A percentile compares a stretch with the other conserved stretches of the same genome.
These are phyloP conservation scores for Ciona savignyi DNA, from an alignment of 23 tunicate genomes.

Conservation along the genomic window DNA sequence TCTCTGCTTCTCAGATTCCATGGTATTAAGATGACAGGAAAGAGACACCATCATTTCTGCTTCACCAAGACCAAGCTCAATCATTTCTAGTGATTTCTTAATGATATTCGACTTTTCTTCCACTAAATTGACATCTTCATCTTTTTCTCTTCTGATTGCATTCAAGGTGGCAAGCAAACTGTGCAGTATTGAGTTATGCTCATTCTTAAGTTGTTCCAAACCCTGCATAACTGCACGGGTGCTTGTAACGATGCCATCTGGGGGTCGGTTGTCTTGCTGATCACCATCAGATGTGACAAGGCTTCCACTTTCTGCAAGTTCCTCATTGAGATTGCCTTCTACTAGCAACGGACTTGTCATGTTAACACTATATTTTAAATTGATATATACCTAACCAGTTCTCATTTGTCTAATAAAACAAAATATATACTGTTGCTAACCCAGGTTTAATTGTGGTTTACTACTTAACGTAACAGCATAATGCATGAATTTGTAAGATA, in stretches of 20 bases:
- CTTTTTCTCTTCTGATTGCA: conserved; percentile 91
- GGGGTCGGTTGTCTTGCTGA: conserved; percentile 10
- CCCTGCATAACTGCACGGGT: conserved; percentile 91
- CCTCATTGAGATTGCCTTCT: neutral
- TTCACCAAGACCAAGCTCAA: conserved; percentile 92
- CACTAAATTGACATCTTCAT: conserved; percentile 86
- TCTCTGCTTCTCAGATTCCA: conserved; percentile 88
- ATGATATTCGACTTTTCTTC: conserved; percentile 94
- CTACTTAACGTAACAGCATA: too few species aligned
- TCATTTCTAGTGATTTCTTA: conserved; percentile 82
- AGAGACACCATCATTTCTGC: conserved; percentile 94
- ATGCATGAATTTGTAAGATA: too few species aligned
- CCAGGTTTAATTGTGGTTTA: too few species aligned
- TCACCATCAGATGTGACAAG: neutral
- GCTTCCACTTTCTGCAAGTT: neutral
- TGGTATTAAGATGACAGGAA: conserved; percentile 66
- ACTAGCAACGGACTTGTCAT: neutral
- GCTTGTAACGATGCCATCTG: conserved; percentile 42
- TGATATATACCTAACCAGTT: too few species aligned
- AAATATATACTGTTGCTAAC: too few species aligned
- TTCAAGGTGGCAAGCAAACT: conserved; percentile 84
- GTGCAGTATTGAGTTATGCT: conserved; percentile 91
- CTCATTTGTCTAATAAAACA: too few species aligned
- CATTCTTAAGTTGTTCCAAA: conserved; percentile 80
- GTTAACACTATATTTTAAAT: too few species aligned